Conservation (phyloP, 2,113 vertebrate species). For the Nycticebus coucang region DNA sequence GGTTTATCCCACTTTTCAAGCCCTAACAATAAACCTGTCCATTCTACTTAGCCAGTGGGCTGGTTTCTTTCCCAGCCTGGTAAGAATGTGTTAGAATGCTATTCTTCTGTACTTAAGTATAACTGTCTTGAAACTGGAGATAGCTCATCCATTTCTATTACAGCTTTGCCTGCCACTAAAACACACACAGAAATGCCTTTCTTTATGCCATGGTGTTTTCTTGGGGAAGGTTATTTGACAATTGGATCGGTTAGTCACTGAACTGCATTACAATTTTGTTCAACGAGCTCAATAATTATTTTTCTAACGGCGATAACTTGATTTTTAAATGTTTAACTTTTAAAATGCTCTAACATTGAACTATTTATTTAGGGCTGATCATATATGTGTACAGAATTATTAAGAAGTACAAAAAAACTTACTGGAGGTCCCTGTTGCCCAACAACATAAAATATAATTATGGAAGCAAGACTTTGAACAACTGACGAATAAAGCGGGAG, state of each 20-base stretch:
- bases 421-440: neutral
- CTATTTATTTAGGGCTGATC: neutral
- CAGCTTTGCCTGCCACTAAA: neutral
- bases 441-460: slow-evolving; percentile 5
- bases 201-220: neutral
- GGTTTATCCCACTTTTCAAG: neutral
- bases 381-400: neutral
- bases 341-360: neutral
- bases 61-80: neutral
- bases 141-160: neutral
- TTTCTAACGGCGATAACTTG: neutral
- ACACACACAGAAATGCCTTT: neutral
- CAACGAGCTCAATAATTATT: neutral
- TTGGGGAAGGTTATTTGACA: neutral
- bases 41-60: neutral
- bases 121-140: neutral
- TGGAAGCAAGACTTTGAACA: neutral
- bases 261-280: slow-evolving; percentile 2
- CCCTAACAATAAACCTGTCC: neutral
- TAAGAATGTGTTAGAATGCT: neutral
- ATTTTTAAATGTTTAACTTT: neutral
- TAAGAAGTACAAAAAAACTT: neutral
- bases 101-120: neutral
- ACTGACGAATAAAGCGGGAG: neutral
- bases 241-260: neutral